A percentile compares a stretch with the other conserved stretches of the same genome.
Evolutionary conservation across 2,797 vertebrate genomes (phyloP).

Genomic region (Parauchenoglanis punctatus): DNA sequence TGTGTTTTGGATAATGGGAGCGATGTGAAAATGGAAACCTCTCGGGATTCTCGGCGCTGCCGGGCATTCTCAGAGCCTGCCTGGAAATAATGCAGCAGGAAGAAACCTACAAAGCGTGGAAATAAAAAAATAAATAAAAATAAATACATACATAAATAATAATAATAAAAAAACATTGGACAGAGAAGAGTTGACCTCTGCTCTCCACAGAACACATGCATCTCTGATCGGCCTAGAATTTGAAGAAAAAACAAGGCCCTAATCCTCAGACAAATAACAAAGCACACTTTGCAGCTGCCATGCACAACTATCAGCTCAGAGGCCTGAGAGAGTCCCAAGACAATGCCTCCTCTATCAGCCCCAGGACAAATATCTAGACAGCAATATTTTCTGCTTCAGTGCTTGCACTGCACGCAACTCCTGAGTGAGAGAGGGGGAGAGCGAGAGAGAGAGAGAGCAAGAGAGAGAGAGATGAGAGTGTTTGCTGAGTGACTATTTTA

Average conservation of each 20-base stretch:
- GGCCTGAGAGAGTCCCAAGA: constrained; percentile 88
- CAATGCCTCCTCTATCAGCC: constrained; percentile 89
- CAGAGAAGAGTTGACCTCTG: constrained; percentile 83
- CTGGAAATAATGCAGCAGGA: constrained; percentile 82
- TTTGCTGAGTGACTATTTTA: constrained; percentile 95
- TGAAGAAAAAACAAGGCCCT: constrained; percentile 88
- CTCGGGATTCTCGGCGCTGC: constrained; percentile 74
- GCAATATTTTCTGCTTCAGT: constrained; percentile 91
- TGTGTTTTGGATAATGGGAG: constrained; percentile 66
- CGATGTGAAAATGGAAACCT: constrained; percentile 68
- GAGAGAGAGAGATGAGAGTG: constrained; percentile 84
- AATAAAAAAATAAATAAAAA: constrained; percentile 37
- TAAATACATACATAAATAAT: constrained; percentile 43
- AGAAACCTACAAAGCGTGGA: constrained; percentile 45
- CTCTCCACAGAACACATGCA: constrained; percentile 81
- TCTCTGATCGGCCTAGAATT: constrained; percentile 87
- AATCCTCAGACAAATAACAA: constrained; percentile 92
- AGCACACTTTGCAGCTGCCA: constrained; percentile 90
- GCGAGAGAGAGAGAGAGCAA: constrained; percentile 41
- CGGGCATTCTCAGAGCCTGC: constrained; percentile 83
- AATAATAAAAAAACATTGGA: constrained; percentile 69
- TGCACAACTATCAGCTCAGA: constrained; percentile 81
- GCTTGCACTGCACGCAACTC: constrained; percentile 82
- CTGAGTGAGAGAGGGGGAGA: constrained; percentile 53
- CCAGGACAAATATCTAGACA: constrained; percentile 93